Conservation (phyloP, 2,797 vertebrate species). For the Columba guinea region DNA sequence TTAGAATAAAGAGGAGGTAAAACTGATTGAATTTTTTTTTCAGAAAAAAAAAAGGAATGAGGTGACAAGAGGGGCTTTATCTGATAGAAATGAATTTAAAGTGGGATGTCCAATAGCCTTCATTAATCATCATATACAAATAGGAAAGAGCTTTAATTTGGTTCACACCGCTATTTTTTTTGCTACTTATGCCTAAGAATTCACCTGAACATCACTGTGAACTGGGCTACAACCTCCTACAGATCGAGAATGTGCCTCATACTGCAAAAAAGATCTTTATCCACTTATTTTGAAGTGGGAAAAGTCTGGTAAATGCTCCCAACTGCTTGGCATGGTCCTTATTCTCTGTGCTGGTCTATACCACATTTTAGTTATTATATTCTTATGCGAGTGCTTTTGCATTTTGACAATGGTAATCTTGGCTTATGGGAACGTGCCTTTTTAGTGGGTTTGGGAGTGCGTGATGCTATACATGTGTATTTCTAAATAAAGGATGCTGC, state of each 20-base stretch:
- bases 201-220: not conserved
- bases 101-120: not conserved
- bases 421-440: not conserved
- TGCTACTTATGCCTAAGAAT: not conserved
- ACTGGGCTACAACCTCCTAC: rapidly evolving
- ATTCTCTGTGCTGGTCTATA: not conserved
- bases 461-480: rapidly evolving
- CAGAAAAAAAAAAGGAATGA: conserved; percentile 40
- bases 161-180: not conserved
- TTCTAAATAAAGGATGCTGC: not conserved
- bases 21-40: conserved; percentile 42
- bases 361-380: not conserved
- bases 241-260: rapidly evolving
- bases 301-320: not conserved
- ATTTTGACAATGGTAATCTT: rapidly evolving
- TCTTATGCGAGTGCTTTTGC: not conserved
- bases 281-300: not conserved
- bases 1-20: conserved; percentile 57
- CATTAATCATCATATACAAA: conserved; percentile 1
- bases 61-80: conserved; percentile 33
- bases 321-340: not conserved
- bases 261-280: not conserved
- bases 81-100: conserved; percentile 36
- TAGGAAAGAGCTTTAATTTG: not conserved
- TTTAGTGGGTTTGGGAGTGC: not conserved